Evolutionary conservation across 37 sponge, comb jelly and placozoan genomes (phyloP), one percentile per base, ranked within the genome.

Genomic region (Cliona cf. orientalis): DNA sequence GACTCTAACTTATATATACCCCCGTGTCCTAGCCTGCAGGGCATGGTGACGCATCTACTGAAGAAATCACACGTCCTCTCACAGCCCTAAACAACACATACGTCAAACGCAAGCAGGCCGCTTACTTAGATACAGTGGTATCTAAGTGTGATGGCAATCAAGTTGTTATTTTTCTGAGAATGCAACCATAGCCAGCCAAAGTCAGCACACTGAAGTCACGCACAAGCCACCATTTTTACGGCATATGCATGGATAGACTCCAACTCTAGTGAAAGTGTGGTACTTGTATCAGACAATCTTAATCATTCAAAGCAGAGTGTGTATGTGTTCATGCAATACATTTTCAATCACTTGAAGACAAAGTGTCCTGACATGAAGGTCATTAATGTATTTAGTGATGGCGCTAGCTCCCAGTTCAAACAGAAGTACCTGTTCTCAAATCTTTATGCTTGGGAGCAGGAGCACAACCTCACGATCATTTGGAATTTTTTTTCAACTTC

Each of bases 401-500:
- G 82, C 12, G 41, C 82, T 14, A 53, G 72, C 60, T 81, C 82
- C 1, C 82, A 81, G 60, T 81, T 81, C 19, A 81, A 81, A 56
- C 82, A 81, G 60, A 78, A 70, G 72, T 70, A 37, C 58, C 40
- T 81, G 1, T 81, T 81, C 59, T 81, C 61, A 23, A 81, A 81
- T 70, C 37, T 81, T 42, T 42, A 81, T 26, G 17, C 58, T 7
- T 81, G 82, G 79, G 82, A 81, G 22, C 55, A 79, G 21, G 80
- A 79, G 6, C 80, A 79, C 41, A 53, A 65, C 39, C 26, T 79
- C 4, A 66, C 12, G 3, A 39, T 79, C 2, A 46, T 4, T n/a
- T 79, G 80, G 80, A 79, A 79, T 29, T 79, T 79, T 36, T 79
- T 79, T 67, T 55, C 80, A 4, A 79, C 69, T 2, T 79, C 80